These are phyloP conservation scores for Rallus limicola DNA, from an alignment of 2,113 vertebrate genomes.

Conservation along the genomic window DNA sequence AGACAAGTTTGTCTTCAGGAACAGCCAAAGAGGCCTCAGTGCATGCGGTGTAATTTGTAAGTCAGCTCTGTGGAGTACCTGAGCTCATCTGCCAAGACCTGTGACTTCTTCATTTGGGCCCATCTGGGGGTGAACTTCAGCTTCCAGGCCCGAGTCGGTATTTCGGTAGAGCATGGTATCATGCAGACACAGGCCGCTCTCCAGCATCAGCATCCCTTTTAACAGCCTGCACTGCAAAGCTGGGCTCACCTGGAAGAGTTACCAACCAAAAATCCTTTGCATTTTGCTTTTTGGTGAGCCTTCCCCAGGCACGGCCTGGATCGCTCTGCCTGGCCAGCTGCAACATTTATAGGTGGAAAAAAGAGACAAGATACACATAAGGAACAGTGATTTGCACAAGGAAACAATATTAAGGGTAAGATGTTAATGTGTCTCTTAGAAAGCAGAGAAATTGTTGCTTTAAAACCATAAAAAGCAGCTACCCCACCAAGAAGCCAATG, in stretches of 20 bases:
- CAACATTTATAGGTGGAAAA: not conserved
- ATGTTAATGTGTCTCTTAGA: not conserved
- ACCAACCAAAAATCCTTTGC: not conserved
- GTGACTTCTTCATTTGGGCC: not conserved
- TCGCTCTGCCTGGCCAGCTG: not conserved
- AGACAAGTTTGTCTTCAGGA: not conserved
- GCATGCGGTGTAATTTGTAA: rapidly evolving
- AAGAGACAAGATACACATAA: not conserved
- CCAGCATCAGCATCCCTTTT: not conserved
- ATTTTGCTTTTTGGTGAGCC: not conserved
- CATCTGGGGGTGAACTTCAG: not conserved
- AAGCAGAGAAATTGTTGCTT: not conserved
- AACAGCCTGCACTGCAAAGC: not conserved
- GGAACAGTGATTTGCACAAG: not conserved
- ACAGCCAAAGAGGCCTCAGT: not conserved
- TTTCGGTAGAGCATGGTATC: not conserved
- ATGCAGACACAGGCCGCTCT: not conserved
- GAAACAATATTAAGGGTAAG: not conserved
- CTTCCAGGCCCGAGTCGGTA: not conserved
- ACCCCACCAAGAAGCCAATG: slow-evolving; percentile 19
- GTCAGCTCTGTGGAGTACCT: not conserved
- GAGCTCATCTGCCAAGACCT: not conserved
- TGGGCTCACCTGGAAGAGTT: not conserved
- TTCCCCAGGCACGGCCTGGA: not conserved
- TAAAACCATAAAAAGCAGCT: slow-evolving; percentile 2